Conservation (phyloP, 1,140 invertebrate genomes). For the Armadillidium nasatum region DNA sequence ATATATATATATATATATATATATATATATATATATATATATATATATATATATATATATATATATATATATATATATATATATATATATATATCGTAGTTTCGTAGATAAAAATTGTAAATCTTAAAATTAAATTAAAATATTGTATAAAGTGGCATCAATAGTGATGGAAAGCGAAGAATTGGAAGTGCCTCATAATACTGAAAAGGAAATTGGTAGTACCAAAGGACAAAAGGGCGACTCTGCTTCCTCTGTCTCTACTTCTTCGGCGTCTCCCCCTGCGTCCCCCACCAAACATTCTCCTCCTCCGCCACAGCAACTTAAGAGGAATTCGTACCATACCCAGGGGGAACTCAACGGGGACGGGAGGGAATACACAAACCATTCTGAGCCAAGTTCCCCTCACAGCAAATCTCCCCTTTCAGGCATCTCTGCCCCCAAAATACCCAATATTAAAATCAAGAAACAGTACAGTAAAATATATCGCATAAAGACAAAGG, state of each 20-base stretch:
- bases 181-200: not conserved
- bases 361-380: not conserved
- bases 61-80: too few relatives aligned
- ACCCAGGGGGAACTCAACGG: not conserved
- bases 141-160: too few relatives aligned
- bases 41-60: too few relatives aligned
- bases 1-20: too few relatives aligned
- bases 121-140: too few relatives aligned
- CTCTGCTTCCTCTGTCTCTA: not conserved
- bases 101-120: too few relatives aligned
- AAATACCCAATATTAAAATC: constrained; percentile 3
- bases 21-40: too few relatives aligned
- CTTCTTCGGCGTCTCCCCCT: not conserved
- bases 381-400: not conserved
- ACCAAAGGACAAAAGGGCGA: not conserved
- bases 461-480: constrained; percentile 4
- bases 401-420: not conserved
- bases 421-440: not conserved
- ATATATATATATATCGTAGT: too few relatives aligned
- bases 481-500: not conserved
- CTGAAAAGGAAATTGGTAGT: not conserved
- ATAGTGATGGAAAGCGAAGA: not conserved
- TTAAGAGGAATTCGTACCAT: not conserved
- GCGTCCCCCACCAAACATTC: not conserved
- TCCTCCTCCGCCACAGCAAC: not conserved